Evolutionary conservation across 37 sponge, comb jelly and placozoan genomes (phyloP).

Genomic region (Bolinopsis microptera): DNA sequence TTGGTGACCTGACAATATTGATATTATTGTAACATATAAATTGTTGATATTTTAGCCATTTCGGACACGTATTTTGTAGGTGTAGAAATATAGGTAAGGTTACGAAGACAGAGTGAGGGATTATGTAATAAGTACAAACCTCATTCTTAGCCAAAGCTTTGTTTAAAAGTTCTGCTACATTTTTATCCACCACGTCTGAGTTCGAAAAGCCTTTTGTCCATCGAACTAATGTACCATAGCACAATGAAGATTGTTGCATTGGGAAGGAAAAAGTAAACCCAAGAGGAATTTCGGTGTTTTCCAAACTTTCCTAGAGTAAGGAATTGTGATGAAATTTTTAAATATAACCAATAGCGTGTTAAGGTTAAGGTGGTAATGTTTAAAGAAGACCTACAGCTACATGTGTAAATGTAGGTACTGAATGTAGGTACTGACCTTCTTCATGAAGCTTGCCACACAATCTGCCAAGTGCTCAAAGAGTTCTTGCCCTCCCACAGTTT

Average conservation of each 20-base stretch:
- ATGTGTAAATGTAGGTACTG: too few relatives aligned
- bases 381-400: too few relatives aligned
- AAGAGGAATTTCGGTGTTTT: conserved; percentile 76
- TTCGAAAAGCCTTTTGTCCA: conserved; percentile 96
- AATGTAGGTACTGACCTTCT: too few relatives aligned
- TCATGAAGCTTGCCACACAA: conserved; percentile 71
- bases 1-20: conserved; percentile 33
- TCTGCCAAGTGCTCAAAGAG: conserved; percentile 93
- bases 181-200: conserved; percentile 76
- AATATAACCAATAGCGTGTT: too few relatives aligned
- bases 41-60: too few relatives aligned
- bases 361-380: too few relatives aligned
- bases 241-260: conserved; percentile 82
- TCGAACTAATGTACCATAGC: conserved; percentile 66
- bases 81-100: too few relatives aligned
- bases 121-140: too few relatives aligned
- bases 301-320: conserved; percentile 74
- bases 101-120: too few relatives aligned
- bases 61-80: too few relatives aligned
- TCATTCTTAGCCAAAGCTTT: conserved; percentile 79
- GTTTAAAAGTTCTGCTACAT: conserved; percentile 78
- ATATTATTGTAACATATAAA: too few relatives aligned
- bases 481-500: conserved; percentile 70
- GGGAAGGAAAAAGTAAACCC: conserved; percentile 99
- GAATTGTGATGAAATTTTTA: too few relatives aligned